Evolutionary conservation across 2,888 invertebrate species (phyloP).

Genomic region (Pinctada fucata): DNA sequence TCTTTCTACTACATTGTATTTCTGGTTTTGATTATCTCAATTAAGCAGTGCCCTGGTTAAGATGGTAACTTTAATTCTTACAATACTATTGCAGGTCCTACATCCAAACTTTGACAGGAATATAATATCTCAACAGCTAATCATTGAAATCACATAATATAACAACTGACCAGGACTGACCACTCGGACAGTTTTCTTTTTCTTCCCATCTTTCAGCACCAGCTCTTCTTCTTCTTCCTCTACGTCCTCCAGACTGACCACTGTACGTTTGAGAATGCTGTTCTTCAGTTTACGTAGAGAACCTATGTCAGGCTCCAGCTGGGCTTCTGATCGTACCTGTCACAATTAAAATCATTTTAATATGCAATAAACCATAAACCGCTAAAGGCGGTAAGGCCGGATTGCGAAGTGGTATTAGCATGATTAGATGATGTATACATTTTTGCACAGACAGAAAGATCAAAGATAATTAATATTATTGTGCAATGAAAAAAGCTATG

Average conservation of each 20-base stretch:
- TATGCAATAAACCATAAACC: too few species aligned
- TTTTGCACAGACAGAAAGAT: too few species aligned
- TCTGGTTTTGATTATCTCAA: too few species aligned
- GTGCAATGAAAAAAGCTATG: too few species aligned
- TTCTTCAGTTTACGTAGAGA: slow-evolving; percentile 56
- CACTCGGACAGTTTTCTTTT: neutral
- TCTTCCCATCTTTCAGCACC: neutral
- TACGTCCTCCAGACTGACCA: slow-evolving; percentile 24
- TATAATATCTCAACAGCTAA: too few species aligned
- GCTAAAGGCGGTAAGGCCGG: too few species aligned
- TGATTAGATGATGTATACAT: neutral
- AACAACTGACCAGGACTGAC: neutral
- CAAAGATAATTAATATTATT: too few species aligned
- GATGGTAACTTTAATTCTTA: too few species aligned
- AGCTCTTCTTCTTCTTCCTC: neutral
- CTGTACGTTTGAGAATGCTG: slow-evolving; percentile 57
- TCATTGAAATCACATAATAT: neutral
- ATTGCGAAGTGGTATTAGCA: neutral
- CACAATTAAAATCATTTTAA: slow-evolving; percentile 4
- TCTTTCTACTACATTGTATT: too few species aligned
- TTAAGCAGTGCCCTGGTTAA: too few species aligned
- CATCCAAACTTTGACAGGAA: too few species aligned
- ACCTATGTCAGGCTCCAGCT: slow-evolving; percentile 61
- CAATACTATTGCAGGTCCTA: too few species aligned
- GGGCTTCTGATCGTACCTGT: slow-evolving; percentile 65